Evolutionary conservation across 2,113 vertebrate species (phyloP), one percentile per base, ranked within the genome.

Genomic region (Xenopus laevis): DNA sequence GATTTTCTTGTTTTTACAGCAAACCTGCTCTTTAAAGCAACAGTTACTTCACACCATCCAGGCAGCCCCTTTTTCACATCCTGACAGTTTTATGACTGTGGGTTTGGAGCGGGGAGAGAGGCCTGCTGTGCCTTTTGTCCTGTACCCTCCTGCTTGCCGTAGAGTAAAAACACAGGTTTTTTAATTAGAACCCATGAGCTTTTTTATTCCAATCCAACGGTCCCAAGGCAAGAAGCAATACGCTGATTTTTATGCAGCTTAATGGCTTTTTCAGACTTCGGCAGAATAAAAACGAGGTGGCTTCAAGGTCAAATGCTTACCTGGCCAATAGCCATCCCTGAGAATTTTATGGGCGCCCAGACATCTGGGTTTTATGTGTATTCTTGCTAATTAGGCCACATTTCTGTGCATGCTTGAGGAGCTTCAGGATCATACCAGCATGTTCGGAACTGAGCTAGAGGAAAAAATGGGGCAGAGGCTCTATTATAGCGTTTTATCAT

Each of bases 161-260:
- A 76, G 50, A 63, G 33, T 23, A 30, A 64, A 76, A 76, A 57
- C 46, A n/a, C 27, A 70, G 59, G 33, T 53, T 57, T 64, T 68
- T 77, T 70, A 77, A 77, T 77, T 77, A 77, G 74, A 63, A 20
- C 60, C 74, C 60, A 13, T 53, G 65, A 77, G 74, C 62, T 70
- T 69, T 50, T 50, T 17, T n/a, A n/a, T 20, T 46, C 59, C 57
- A 52, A 45, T 60, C 44, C 65, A 46, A 20, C 6, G 23, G 61
- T 74, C 72, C 53, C n/a, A 15, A 58, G 40, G 21, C 55, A 30
- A 40, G 13, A 4, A 16, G 23, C 27, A 23, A 68, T 61, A 53
- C 58, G 11, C n/a, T 10, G 65, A 20, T 27, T 12, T 68, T 62
- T 53, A 27, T 63, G 59, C 21, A 63, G 21, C 59, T 13, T 77